Evolutionary conservation across 2,888 invertebrate species (phyloP), one percentile per base, ranked within the genome.

Genomic region (Tenthredo amoena): DNA sequence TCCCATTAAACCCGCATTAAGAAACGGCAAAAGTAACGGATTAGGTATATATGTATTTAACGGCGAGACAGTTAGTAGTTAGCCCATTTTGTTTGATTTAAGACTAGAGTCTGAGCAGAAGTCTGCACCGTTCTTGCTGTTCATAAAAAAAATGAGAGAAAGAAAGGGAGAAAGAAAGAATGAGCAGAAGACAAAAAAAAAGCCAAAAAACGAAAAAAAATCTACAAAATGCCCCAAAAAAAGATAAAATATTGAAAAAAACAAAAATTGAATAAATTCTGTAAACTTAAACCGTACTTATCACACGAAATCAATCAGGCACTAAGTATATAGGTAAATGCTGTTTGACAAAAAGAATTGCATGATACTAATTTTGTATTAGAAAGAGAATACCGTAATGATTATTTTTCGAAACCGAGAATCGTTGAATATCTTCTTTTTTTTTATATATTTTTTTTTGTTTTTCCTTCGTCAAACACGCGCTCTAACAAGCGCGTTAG

Each of bases 291-390:
- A 47, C 31, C 47, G 83, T 83, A 83, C 68, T 68, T 47, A 68
- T 47, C 47, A 37, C 47, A 83, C 5, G 68, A n/a, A 71, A 71
- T 26, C 34, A 43, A 37, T 83, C 83, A 71, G 83, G 83, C n/a
- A 43, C 50, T 47, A 21, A 68, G 68, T 68, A 50, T 58, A 47
- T 71, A 77, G 68, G 43, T 37, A n/a, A 31, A 77, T 85, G 84
- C 83, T 76, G 84, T 84, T 87, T 86, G 83, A 83, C 83, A 40
- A 58, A 82, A 82, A 40, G 31, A 79, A 43, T 71, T 86, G 87
- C 86, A 87, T 85, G 85, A 82, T 86, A 86, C 84, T 84, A 47
- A 47, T 47, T 85, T 87, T 50, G 85, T 85, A 86, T 76, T 76
- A 84, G 86, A 85, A 85, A 76, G 85, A 87, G 86, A 85, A 77